phyloP scores from a whole-genome alignment of 64 coral and sea anemone species.

The Anthopleura sola region DNA sequence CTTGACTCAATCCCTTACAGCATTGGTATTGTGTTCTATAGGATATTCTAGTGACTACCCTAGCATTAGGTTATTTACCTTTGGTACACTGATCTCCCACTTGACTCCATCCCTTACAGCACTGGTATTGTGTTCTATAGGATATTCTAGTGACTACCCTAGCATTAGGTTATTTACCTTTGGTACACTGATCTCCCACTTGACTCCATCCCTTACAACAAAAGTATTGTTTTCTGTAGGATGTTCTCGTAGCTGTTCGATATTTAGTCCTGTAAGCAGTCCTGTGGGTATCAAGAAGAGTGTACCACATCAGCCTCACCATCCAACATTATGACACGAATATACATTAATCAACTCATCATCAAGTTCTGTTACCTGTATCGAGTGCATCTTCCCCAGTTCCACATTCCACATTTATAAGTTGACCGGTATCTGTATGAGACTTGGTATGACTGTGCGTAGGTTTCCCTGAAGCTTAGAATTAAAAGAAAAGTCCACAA shows the following conservation, averaged over 20 bases:
- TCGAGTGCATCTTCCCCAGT: constrained; percentile 50
- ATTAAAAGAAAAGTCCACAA: too few relatives aligned
- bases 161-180: neutral
- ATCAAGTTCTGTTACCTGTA: constrained; percentile 55
- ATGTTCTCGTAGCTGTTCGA: neutral
- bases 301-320: too few relatives aligned
- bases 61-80: too few relatives aligned
- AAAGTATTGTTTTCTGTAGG: neutral
- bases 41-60: too few relatives aligned
- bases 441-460: constrained; percentile 61
- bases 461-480: constrained; percentile 35
- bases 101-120: constrained; percentile 6
- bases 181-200: neutral
- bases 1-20: too few relatives aligned
- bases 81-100: too few relatives aligned
- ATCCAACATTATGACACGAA: too few relatives aligned
- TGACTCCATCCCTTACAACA: constrained; percentile 18
- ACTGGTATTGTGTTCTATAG: neutral
- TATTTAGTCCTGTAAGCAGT: neutral
- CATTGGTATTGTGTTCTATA: too few relatives aligned
- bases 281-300: neutral
- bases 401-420: constrained; percentile 46
- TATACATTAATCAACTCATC: too few relatives aligned
- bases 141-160: constrained; percentile 11
- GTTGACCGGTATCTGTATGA: constrained; percentile 48